Evolutionary conservation across 2,113 vertebrate species (phyloP), one percentile per base, ranked within the genome.

Genomic region (Lethenteron reissneri): DNA sequence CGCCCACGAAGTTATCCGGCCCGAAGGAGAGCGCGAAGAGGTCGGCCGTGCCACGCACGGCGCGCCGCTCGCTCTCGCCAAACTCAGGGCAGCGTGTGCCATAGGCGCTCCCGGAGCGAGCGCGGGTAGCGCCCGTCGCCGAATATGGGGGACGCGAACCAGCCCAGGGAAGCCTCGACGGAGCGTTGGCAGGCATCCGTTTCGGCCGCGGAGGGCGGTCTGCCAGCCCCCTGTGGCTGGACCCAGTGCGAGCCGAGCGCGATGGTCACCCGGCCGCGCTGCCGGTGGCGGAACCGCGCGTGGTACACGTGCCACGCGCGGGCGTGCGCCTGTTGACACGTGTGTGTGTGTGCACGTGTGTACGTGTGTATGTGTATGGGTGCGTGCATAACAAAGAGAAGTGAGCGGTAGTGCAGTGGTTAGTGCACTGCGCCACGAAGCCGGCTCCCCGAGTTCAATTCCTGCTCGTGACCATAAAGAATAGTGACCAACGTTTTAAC

Each of bases 1-100:
- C 77, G 57, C 95, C 82, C 74, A 90, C 88, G 77, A 92, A 99
- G 79, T 92, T 99, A 1, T 84, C 83, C 2, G 91, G 87, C 56
- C 91, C 90, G 71, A 96, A 91, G 57, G 91, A 97, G 71, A 99
- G 88, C 72, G 91, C 87, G 71, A 99, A 97, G 76, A 95, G 96
- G 79, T 99, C 94, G 0, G 89, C 91, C 0, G 92, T 90, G 10
- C 88, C 87, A 19, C 79, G 85, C 74, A 95, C 73, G 69, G 81
- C 79, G 19, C 76, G 79, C 73, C 82, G 84, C 81, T 99, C 92
- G 57, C 75, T 77, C 8, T 78, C 79, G 4, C 80, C 87, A 77
- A 99, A 95, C 71, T 81, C 75, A n/a, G 3, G 92, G 92, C 75
- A 99, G 79, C 12, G 85, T 78, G 2, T 83, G 80, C 1, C 87